Conservation (phyloP, 2,797 vertebrate genomes). For the Siniperca undulata region DNA sequence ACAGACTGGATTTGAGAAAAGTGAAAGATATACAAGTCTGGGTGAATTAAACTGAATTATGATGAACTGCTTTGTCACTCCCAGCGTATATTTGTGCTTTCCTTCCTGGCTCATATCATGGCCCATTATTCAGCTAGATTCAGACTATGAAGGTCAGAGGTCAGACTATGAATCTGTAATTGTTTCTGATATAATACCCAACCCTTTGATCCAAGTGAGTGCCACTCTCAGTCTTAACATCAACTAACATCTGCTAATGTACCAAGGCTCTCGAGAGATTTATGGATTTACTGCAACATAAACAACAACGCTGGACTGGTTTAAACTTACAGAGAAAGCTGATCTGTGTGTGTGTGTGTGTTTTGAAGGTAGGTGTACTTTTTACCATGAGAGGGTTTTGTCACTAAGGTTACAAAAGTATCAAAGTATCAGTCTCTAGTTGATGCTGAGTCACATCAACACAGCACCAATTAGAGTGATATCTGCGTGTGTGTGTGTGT, state of each 20-base stretch:
- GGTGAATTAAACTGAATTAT: conserved; percentile 15
- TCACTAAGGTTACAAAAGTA: background rate
- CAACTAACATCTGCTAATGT: background rate
- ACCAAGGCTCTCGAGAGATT: background rate
- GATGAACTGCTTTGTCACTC: conserved; percentile 33
- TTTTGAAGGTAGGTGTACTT: background rate
- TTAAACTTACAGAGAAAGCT: background rate
- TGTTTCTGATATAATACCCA: background rate
- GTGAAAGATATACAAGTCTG: conserved; percentile 20
- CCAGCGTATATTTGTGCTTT: background rate
- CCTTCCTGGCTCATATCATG: conserved; percentile 13
- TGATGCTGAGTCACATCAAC: conserved; percentile 15
- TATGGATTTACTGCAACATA: background rate
- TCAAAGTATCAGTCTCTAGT: background rate
- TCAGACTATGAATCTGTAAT: background rate
- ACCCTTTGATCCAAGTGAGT: background rate
- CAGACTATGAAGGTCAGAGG: background rate
- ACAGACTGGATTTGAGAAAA: conserved; percentile 13
- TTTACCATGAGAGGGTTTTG: background rate
- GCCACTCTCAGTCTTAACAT: background rate
- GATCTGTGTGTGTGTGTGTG: conserved; percentile 2
- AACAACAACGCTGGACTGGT: background rate
- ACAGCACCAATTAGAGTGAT: background rate
- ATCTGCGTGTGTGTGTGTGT: background rate
- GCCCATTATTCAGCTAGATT: conserved; percentile 8